Base-by-base conservation (phyloP, 2,888 invertebrate species). In the Drosophila bunnanda region DNA sequence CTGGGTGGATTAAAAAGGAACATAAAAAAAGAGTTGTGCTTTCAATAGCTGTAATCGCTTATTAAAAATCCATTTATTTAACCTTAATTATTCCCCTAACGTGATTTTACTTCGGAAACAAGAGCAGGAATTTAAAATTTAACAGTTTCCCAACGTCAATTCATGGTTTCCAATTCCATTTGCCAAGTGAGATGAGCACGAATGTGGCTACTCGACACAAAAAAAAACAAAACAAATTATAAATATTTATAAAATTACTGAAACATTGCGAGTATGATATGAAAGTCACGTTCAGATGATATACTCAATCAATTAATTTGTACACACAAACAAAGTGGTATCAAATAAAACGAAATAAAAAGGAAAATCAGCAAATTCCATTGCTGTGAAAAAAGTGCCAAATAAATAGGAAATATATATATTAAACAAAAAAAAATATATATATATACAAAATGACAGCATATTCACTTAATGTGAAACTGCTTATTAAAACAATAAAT, bases 211-310 rank as follows among this genome's bases (percentile, higher is more conserved):
- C 20, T 25, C n/a, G 4, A n/a, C n/a, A n/a, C n/a, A 39, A 54
- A 32, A 38, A 52, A 34, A 53, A 64, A 39, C 30, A 38, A 44
- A 38, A 50, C 28, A 36, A 52, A 17, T 25, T 70, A 48, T 39
- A 48, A 70, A 56, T 43, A 56, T 25, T 54, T 36, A 69, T 43
- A 43, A 30, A 46, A 67, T 38, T 41, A 68, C 56, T 39, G 43
- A 67, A 58, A 36, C 36, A 36, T 28, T 46, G 8, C 36, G 41
- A 55, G 43, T 36, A n/a, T n/a, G n/a, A 25, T 25, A 59, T 54
- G 17, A 53, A 64, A 66, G 65, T 80, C 86, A 82, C 87, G 73
- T 74, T 61, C 67, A 32, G 20, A 10, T 57, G 28, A 78, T 66
- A 50, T 52, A 41, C 39, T 32, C 28, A 68, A 58, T 55, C 20